phyloP scores from a whole-genome alignment of 2,888 invertebrate genomes.

The Tetranychus truncatus region DNA sequence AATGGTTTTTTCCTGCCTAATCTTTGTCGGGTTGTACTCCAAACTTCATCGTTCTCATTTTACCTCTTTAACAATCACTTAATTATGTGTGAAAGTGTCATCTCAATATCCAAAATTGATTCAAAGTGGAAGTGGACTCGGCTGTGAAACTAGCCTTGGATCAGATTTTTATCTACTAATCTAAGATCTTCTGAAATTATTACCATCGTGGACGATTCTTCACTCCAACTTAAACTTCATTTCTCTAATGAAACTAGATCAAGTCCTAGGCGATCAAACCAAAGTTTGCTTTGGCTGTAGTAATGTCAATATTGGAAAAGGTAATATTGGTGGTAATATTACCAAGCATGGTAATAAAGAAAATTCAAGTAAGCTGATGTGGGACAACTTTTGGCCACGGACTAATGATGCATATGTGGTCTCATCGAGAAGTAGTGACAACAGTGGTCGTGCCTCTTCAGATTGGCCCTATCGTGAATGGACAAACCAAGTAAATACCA shows the following conservation, averaged over 20 bases:
- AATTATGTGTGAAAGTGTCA: background rate
- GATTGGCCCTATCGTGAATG: background rate
- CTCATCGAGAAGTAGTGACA: background rate
- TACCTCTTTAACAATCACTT: background rate
- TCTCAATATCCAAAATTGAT: background rate
- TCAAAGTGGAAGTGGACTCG: background rate
- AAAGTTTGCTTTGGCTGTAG: background rate
- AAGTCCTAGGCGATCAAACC: background rate
- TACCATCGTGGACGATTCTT: conserved; percentile 4
- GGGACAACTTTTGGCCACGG: background rate
- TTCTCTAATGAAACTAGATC: background rate
- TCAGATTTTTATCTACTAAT: conserved; percentile 12
- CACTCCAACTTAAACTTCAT: background rate
- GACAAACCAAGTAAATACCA: background rate
- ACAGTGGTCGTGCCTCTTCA: background rate
- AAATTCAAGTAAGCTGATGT: background rate
- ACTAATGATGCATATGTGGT: background rate
- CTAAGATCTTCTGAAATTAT: conserved; percentile 4
- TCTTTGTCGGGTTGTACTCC: too few species aligned
- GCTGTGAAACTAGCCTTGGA: conserved; percentile 18
- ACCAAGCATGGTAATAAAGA: background rate
- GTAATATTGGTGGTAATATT: background rate
- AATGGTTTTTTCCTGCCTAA: too few species aligned
- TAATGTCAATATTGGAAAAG: background rate
- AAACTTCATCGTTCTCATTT: background rate